Evolutionary conservation across 2,888 invertebrate genomes (phyloP), one percentile per base, ranked within the genome.

Genomic region (Volucella inanis): DNA sequence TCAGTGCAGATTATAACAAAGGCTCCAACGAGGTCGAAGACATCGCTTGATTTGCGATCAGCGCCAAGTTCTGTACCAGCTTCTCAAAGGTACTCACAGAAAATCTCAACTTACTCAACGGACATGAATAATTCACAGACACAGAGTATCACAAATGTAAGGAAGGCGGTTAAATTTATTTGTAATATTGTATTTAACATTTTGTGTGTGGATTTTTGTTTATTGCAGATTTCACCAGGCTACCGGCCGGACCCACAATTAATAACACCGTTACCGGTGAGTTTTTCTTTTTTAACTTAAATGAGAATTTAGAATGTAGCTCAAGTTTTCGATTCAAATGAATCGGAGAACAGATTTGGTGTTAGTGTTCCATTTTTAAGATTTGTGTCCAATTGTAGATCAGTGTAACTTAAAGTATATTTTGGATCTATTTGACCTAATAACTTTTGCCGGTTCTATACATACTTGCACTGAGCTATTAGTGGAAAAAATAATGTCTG

Each of bases 1-100:
- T 90, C 89, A 22, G 91, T 92, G 76, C 92, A 92, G 88, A 90
- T 92, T 55, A 89, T 91, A 6, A 91, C 91, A 6, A 92, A 92
- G 87, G 89, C 89, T 8, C 92, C 90, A 85, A 90, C 90, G 67
- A 89, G 92, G 87, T 92, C 92, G 18, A 91, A 91, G 77, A 92
- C 92, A 45, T 90, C 91, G 4, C 79, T 92, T 64, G 92, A 92
- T 82, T 89, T 92, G 85, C 90, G 92, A 81, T 84, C 90, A 70
- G 87, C 89, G n/a, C 71, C 76, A 38, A 85, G 72, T 80, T 22
- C 54, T 39, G 76, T 80, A 14, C 43, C 50, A 18, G 64, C 72
- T 14, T 52, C 85, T 15, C 79, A 80, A 43, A 76, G 68, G 54
- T 72, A 85, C 9, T 41, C 85, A 6, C 87, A 90, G 88, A 89